Evolutionary conservation across 2,888 invertebrate species (phyloP), one percentile per base, ranked within the genome.

Genomic region (Chelonus formosanus): DNA sequence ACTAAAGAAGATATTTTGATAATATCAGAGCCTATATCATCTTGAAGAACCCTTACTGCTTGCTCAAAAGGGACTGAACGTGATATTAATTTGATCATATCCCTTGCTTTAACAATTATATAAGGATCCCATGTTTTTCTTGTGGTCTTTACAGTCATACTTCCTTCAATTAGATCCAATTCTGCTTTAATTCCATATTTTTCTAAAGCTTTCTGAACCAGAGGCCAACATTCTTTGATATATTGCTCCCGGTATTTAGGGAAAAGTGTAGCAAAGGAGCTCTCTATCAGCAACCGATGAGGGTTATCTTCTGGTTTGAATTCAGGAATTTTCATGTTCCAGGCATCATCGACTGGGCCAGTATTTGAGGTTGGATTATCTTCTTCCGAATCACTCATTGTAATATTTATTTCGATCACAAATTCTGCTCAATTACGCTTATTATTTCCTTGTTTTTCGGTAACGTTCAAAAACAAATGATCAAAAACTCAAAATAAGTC

Each of bases 81-180:
- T 0, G 98, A 94, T 76, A 99, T 85, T 3, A 99, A 86, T 84
- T 97, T 98, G 76, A 99, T 94, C 86, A 98, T 89, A 84, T 99
- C 99, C 69, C 98, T 88, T 0, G 97, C 96, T 86, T 98, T 98
- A 36, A 99, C 88, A 53, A 99, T 95, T 62, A 97, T 93, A 75
- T 93, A 98, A 0, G 99, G 99, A 86, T 99, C 99, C 96, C 96
- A 99, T 0, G 98, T 98, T 87, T 98, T 97, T 62, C 94, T 87
- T 0, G 97, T 97, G 0, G 99, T 99, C 83, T 88, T 89, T 0
- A 99, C 99, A 0, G 92, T 90, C 92, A 99, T 94, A 76, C 95
- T 96, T 50, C 98, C 91, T 87, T 98, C 97, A 4, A 97, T 88
- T 3, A 97, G 86, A 85, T 98, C 98, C 70, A 98, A 85, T 78